Percentiles rank a stretch among this genome's conserved stretches.
Conservation (phyloP, 2,888 invertebrate genomes). For the Peribatodes rhomboidaria region DNA sequence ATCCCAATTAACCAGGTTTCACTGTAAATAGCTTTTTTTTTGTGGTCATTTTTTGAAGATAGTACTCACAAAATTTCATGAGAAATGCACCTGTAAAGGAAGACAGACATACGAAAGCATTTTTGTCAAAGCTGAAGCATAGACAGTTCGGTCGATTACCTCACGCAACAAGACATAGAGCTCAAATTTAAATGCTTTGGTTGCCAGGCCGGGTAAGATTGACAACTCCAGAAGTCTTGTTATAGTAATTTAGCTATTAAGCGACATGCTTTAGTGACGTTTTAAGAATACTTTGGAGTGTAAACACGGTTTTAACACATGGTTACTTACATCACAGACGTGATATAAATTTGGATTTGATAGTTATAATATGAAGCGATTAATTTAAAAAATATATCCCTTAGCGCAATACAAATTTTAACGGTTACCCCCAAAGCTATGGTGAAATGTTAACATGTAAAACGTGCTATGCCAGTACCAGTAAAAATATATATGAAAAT, state of each 20-base stretch:
- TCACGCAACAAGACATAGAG: too few relatives aligned
- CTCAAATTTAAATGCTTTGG: too few relatives aligned
- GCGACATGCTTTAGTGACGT: constrained; percentile 26
- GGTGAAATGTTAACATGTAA: constrained; percentile 4
- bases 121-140: too few relatives aligned
- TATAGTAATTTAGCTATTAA: constrained; percentile 1
- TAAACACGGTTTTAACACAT: constrained; percentile 40
- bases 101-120: too few relatives aligned
- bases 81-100: too few relatives aligned
- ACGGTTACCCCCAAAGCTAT: constrained; percentile 11
- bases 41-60: too few relatives aligned
- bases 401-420: constrained; percentile 51
- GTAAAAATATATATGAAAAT: not conserved
- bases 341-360: constrained; percentile 37
- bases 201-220: not conserved
- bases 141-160: too few relatives aligned
- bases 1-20: too few relatives aligned
- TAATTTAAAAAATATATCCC: constrained; percentile 47
- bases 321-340: constrained; percentile 32
- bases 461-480: not conserved
- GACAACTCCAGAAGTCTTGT: not conserved
- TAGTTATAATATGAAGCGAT: constrained; percentile 44
- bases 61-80: too few relatives aligned
- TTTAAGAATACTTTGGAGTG: not conserved
- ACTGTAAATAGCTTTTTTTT: too few relatives aligned